Percentiles rank a stretch among this genome's conserved stretches.
phyloP scores from a whole-genome alignment of 2,113 vertebrate species.

The Anthoscopus minutus region DNA sequence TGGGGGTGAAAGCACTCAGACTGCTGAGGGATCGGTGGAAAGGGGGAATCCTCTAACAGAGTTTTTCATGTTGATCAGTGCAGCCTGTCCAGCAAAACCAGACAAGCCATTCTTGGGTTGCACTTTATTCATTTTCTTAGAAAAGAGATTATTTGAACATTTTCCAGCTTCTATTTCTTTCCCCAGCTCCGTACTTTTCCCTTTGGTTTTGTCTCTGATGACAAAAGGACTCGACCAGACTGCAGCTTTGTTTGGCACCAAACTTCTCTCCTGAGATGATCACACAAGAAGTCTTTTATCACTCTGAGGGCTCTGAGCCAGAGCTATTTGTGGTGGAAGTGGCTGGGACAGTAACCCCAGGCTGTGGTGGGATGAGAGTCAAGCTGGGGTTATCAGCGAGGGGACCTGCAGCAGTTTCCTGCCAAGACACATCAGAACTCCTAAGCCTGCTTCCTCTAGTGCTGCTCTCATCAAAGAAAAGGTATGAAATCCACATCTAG shows the following conservation, averaged over 20 bases:
- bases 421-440: constrained; percentile 27
- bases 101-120: not conserved
- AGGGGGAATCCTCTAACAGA: not conserved
- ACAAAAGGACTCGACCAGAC: constrained; percentile 15
- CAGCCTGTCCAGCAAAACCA: not conserved
- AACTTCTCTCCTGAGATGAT: constrained; percentile 27
- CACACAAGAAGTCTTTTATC: constrained; percentile 51
- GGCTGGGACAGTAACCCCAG: not conserved
- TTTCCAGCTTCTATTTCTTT: constrained; percentile 24
- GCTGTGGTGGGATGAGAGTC: not conserved
- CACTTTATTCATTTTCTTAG: not conserved
- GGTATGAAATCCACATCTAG: constrained; percentile 43
- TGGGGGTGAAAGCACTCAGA: not conserved
- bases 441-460: not conserved
- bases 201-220: not conserved
- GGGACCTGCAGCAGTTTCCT: not conserved
- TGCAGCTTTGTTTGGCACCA: constrained; percentile 46
- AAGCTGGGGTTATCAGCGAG: not conserved
- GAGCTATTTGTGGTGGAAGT: constrained; percentile 39
- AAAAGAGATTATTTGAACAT: not conserved
- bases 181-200: not conserved
- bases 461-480: constrained; percentile 1
- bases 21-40: not conserved
- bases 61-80: not conserved
- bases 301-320: not conserved